phyloP scores from a whole-genome alignment of 1,140 invertebrate species.

The Hestina assimilis region DNA sequence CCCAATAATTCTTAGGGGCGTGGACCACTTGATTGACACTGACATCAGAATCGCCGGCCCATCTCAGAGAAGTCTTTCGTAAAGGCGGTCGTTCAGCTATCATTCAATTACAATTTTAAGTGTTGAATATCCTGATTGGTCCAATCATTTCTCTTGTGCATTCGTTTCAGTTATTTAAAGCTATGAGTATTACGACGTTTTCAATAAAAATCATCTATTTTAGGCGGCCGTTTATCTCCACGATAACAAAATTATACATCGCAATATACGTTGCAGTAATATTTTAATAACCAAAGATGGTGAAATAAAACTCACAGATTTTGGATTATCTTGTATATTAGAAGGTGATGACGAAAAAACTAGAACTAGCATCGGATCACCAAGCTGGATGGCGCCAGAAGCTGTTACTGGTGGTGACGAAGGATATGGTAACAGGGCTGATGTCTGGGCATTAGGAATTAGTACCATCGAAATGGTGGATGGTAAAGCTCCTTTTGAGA shows the following conservation, averaged over 20 bases:
- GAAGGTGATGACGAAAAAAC: slow-evolving; percentile 85
- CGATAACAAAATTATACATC: slow-evolving; percentile 91
- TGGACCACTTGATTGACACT: slow-evolving; percentile 64
- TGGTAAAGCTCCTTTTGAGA: slow-evolving; percentile 89
- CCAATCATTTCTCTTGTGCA: slow-evolving; percentile 11
- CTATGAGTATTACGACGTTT: too few species aligned
- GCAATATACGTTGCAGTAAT: slow-evolving; percentile 92
- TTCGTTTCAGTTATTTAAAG: background rate
- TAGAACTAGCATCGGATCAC: slow-evolving; percentile 89
- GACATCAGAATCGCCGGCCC: slow-evolving; percentile 57
- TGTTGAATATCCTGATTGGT: slow-evolving; percentile 11
- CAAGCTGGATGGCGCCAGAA: slow-evolving; percentile 96
- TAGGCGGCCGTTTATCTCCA: slow-evolving; percentile 89
- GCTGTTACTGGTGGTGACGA: slow-evolving; percentile 67
- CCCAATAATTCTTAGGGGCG: slow-evolving; percentile 69
- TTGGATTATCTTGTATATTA: slow-evolving; percentile 89
- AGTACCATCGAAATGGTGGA: slow-evolving; percentile 95
- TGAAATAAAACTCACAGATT: slow-evolving; percentile 90
- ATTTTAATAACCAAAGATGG: slow-evolving; percentile 91
- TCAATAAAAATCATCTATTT: slow-evolving; percentile 27
- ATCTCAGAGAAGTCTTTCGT: slow-evolving; percentile 36
- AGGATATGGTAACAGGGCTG: slow-evolving; percentile 86
- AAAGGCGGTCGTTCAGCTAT: slow-evolving; percentile 58
- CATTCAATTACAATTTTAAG: slow-evolving; percentile 44
- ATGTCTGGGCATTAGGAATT: slow-evolving; percentile 96